Evolutionary conservation across 2,888 invertebrate species (phyloP), one percentile per base, ranked within the genome.

Genomic region (Elmis aenea): DNA sequence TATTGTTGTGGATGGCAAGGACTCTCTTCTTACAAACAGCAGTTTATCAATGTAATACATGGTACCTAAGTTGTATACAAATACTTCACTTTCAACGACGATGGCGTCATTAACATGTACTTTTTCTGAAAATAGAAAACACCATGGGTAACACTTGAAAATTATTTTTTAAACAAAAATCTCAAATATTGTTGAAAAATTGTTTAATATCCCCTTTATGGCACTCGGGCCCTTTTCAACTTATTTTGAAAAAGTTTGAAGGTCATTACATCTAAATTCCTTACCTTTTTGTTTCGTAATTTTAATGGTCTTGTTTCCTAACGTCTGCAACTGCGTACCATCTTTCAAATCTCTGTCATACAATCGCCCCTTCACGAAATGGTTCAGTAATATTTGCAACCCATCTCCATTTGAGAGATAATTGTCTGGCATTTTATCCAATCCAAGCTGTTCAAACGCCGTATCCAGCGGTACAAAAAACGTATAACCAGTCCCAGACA

Each of bases 401-500:
- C 77, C 77, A 24, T 74, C 72, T 18, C 73, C 73, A 11, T 72
- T 74, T 4, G 74, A 74, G 58, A 77, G 52, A 43, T 68, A 66
- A 59, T 76, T 74, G 52, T 78, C 77, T 5, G 76, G 72, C 54
- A 76, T 71, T 45, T 69, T 66, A 51, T 73, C 74, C 41, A 76
- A 68, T 6, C 79, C 77, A n/a, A 77, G 59, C 45, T 72, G 69
- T 47, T 75, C 73, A 56, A 83, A 82, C 1, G 82, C 83, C 18
- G 69, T 71, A 61, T 83, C 81, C 4, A 73, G 76, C 4, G 83
- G 83, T 27, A 82, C 83, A 60, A 83, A 80, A 57, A 83, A 76
- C 1, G 83, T 83, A 59, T 79, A 79, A 40, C 76, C 77, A 10
- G 76, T 73, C n/a, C 77, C 77, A 13, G 76, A 74, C 26, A 78